Evolutionary conservation across 2,113 vertebrate species (phyloP).

Genomic region (Romanogobio albipinnatus): DNA sequence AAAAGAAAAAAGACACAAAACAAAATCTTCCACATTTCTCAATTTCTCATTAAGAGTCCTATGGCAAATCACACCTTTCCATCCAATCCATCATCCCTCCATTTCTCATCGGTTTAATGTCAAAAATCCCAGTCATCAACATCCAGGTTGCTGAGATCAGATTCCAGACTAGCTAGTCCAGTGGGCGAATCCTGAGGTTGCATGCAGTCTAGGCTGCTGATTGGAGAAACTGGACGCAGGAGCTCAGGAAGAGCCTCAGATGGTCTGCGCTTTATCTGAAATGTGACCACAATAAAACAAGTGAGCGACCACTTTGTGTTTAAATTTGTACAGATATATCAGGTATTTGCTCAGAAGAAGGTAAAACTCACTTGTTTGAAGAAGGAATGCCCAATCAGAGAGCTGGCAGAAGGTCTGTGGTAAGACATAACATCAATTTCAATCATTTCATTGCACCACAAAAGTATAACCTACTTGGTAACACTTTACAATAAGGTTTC

Average conservation of each 20-base stretch:
- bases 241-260: slow-evolving; percentile 93
- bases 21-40: not conserved
- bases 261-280: slow-evolving; percentile 89
- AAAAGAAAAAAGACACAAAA: not conserved
- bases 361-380: slow-evolving; percentile 90
- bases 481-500: too few relatives aligned
- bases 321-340: not conserved
- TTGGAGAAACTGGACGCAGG: slow-evolving; percentile 85
- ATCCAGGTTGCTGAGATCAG: slow-evolving; percentile 88
- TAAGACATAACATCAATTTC: not conserved
- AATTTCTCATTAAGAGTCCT: not conserved
- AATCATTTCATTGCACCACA: not conserved
- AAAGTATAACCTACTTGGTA: not conserved
- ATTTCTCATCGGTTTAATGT: slow-evolving; percentile 32
- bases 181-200: slow-evolving; percentile 80
- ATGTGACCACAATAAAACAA: not conserved
- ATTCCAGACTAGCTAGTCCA: slow-evolving; percentile 86
- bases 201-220: slow-evolving; percentile 80
- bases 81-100: not conserved
- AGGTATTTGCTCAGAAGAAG: not conserved
- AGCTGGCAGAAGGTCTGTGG: slow-evolving; percentile 86
- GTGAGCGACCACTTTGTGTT: too few relatives aligned
- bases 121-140: slow-evolving; percentile 99
- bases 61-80: not conserved
- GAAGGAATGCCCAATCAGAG: slow-evolving; percentile 90